Evolutionary conservation across 2,888 invertebrate species (phyloP), one percentile per base, ranked within the genome.

Genomic region (Watsonalla binaria): DNA sequence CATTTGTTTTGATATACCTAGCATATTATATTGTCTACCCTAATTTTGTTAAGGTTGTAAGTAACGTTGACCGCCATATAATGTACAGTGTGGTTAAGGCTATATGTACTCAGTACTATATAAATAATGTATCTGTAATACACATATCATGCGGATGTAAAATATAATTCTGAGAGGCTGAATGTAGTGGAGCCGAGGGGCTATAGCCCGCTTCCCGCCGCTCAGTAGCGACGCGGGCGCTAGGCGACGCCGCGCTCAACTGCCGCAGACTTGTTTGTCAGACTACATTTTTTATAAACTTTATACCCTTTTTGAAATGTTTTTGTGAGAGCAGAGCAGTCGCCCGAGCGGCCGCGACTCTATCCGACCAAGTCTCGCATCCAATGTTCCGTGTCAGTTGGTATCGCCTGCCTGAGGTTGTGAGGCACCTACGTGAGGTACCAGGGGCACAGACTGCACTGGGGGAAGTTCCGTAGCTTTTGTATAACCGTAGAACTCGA

Each of bases 81-180:
- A 78, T 86, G 85, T 89, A 88, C 84, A 82, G 82, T 81, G 80
- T 83, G 87, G 84, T 78, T 76, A 71, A 83, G 84, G 76, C 72
- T 80, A 72, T 80, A 78, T 85, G 86, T 89, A 89, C 84, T 78
- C 84, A 85, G 85, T 87, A 86, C 86, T 83, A 78, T 69, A 72
- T 67, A 72, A 80, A 75, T 70, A 72, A 74, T 71, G 73, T 82
- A 86, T 86, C 88, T 88, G 79, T 86, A 79, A 78, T 74, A 80
- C 80, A 90, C 90, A 90, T 90, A 90, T 90, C 90, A 90, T 80
- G 82, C 82, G 80, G 83, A 87, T 80, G 80, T 83, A 80, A 78
- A 75, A 77, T 77, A 76, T 76, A 78, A 75, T 68, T 72, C 71
- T 75, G 80, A 78, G 83, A 85, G 85, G 84, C 85, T 86, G 84